Conservation (phyloP, 2,797 vertebrate genomes). For the Tadarida brasiliensis region DNA sequence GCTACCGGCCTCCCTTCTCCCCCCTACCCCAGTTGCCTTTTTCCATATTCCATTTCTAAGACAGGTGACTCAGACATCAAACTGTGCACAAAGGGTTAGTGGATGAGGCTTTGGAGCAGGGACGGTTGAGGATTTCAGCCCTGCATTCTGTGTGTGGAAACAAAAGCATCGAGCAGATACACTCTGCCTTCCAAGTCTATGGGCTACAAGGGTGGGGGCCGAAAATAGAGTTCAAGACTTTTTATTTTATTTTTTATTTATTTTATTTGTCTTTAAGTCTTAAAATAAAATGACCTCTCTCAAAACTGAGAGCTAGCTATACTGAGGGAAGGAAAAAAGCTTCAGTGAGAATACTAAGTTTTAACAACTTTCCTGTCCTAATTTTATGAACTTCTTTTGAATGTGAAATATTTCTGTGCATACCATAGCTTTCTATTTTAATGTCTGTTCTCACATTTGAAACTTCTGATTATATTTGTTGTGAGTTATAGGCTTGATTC, state of each 20-base stretch:
- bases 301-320: slow-evolving; percentile 36
- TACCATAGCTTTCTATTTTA: slow-evolving; percentile 43
- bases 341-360: not conserved
- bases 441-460: slow-evolving; percentile 44
- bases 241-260: not conserved
- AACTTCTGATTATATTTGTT: slow-evolving; percentile 44
- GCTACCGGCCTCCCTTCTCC: slow-evolving; percentile 46
- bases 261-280: not conserved
- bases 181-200: not conserved
- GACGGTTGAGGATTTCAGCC: slow-evolving; percentile 37
- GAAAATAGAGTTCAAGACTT: not conserved
- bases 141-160: slow-evolving; percentile 40
- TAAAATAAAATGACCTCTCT: slow-evolving; percentile 50
- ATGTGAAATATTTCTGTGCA: not conserved
- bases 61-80: slow-evolving; percentile 12
- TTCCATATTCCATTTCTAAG: slow-evolving; percentile 60
- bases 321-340: not conserved
- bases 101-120: slow-evolving; percentile 8
- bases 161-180: not conserved
- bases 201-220: not conserved
- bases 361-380: slow-evolving; percentile 29
- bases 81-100: not conserved
- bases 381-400: slow-evolving; percentile 58
- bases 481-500: slow-evolving; percentile 27
- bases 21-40: slow-evolving; percentile 34